These are phyloP conservation scores for Echinometra lucunter DNA, from an alignment of 53 echinoderm and acorn worm genomes.

Conservation along the genomic window DNA sequence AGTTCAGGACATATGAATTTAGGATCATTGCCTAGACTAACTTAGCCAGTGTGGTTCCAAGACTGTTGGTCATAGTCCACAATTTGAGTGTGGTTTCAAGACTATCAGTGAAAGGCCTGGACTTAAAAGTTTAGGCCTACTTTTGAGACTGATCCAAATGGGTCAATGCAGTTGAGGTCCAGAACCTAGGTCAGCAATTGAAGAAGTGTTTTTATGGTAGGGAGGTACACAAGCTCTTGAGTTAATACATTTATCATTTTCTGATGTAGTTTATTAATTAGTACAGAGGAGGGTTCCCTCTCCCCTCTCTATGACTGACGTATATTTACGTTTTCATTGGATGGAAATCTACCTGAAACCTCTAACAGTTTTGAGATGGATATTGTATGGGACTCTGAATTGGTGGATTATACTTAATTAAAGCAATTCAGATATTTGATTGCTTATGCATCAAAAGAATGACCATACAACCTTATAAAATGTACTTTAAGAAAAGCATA, in stretches of 20 bases:
- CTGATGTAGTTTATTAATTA: neutral
- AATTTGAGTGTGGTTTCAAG: neutral
- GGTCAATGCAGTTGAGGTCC: too few species aligned
- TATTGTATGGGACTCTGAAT: neutral
- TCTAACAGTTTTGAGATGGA: neutral
- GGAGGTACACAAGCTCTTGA: neutral
- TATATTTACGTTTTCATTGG: neutral
- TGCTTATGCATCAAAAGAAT: too few species aligned
- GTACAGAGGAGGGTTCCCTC: neutral
- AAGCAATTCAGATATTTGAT: neutral
- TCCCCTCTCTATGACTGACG: neutral
- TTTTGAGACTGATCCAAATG: too few species aligned
- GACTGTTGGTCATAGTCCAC: neutral
- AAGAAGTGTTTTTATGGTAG: neutral
- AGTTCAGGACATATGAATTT: slow-evolving; percentile 36
- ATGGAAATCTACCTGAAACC: neutral
- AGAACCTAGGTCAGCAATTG: neutral
- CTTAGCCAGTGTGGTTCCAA: neutral
- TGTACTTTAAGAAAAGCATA: too few species aligned
- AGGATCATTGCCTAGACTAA: too few species aligned
- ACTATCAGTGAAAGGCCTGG: neutral
- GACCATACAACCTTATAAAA: too few species aligned
- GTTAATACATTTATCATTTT: neutral
- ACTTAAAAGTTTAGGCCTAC: neutral
- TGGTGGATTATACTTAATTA: neutral